phyloP scores from a whole-genome alignment of 2,888 invertebrate species.

The Pachycephus smyrnensis region DNA sequence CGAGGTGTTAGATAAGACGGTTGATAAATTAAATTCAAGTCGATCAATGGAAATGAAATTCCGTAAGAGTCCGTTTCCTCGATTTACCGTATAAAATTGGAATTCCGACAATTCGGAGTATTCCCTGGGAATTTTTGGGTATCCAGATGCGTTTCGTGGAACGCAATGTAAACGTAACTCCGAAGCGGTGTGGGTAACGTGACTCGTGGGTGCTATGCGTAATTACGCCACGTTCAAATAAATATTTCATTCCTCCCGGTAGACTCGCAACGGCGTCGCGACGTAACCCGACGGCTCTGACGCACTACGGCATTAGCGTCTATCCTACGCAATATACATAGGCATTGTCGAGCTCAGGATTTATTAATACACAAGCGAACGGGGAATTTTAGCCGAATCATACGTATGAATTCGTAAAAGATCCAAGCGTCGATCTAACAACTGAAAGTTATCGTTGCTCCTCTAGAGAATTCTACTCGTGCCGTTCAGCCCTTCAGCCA shows the following conservation, averaged over 20 bases:
- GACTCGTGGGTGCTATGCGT: conserved; percentile 28
- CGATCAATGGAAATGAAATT: neutral
- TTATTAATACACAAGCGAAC: neutral
- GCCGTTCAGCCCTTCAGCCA: neutral
- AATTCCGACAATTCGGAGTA: neutral
- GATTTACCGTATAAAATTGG: neutral
- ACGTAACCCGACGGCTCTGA: neutral
- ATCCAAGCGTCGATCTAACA: neutral
- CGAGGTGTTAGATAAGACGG: neutral
- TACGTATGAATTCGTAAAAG: neutral
- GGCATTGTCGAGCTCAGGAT: neutral
- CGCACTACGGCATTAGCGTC: neutral
- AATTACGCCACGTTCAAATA: conserved; percentile 40
- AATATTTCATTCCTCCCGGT: conserved; percentile 38
- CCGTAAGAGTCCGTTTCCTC: neutral
- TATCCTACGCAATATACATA: neutral
- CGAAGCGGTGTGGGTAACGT: conserved; percentile 29
- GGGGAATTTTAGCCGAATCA: too few relatives aligned
- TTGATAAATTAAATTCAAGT: neutral
- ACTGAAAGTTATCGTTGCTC: neutral
- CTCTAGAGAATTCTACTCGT: neutral
- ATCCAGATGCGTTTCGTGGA: conserved; percentile 4
- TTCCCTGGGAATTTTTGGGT: neutral
- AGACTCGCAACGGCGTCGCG: conserved; percentile 6
- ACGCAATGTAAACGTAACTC: conserved; percentile 16